phyloP scores from a whole-genome alignment of 2,797 vertebrate species.

The Phoeniculus purpureus region DNA sequence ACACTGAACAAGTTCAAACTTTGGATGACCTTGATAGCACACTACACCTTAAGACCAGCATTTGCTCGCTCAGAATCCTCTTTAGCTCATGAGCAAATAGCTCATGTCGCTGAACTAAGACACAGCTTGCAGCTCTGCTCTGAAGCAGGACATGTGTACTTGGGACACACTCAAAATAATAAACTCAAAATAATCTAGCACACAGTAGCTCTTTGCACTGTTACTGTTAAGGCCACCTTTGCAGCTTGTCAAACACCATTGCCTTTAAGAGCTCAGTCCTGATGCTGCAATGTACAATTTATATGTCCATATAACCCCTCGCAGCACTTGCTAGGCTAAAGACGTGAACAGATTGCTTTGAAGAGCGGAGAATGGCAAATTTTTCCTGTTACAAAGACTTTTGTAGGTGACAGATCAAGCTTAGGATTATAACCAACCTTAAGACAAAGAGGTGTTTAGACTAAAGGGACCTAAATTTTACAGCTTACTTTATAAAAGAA shows the following conservation, averaged over 20 bases:
- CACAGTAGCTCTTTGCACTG: neutral
- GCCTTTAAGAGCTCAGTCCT: constrained; percentile 33
- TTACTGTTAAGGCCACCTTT: constrained; percentile 16
- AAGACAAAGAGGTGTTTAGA: neutral
- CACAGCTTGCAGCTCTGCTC: neutral
- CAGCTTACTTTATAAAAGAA: neutral
- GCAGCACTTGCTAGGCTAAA: constrained; percentile 10
- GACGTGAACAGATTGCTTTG: constrained; percentile 27
- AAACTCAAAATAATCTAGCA: constrained; percentile 8
- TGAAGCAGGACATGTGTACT: neutral
- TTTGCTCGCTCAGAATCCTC: neutral
- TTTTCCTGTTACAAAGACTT: constrained; percentile 6
- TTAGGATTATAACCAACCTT: neutral
- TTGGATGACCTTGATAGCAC: constrained; percentile 10
- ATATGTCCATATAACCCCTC: neutral
- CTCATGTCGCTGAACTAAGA: neutral
- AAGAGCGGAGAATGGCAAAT: neutral
- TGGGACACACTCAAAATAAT: constrained; percentile 15
- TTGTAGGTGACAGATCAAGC: neutral
- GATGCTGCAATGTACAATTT: neutral
- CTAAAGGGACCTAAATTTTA: neutral
- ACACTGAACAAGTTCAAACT: constrained; percentile 41
- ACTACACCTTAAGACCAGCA: neutral
- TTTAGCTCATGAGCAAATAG: neutral
- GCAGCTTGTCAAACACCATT: constrained; percentile 21